Conservation (phyloP, 2,888 invertebrate species). For the Melangyna quadrimaculata region DNA sequence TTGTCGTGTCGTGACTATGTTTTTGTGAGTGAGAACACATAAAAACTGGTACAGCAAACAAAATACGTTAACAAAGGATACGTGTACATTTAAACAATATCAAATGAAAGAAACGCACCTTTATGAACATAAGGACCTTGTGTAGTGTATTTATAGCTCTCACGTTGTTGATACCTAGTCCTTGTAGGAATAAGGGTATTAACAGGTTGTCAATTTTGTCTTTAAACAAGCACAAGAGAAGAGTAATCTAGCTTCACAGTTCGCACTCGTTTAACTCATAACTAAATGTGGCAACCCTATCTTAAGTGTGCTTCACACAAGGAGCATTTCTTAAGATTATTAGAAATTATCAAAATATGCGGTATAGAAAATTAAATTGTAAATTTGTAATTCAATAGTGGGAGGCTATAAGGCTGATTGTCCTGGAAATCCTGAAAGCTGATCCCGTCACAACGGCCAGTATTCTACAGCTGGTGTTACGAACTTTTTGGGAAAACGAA, state of each 20-base stretch:
- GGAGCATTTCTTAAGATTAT: neutral
- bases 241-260: constrained; percentile 28
- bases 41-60: neutral
- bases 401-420: no score
- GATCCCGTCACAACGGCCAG: no score
- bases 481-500: no score
- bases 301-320: constrained; percentile 1
- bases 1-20: constrained; percentile 8
- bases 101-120: constrained; percentile 40
- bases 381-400: no score
- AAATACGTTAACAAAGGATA: constrained; percentile 31
- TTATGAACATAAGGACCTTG: neutral
- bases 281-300: constrained; percentile 26
- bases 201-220: neutral
- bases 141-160: neutral
- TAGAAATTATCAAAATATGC: no score
- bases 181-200: neutral
- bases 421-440: no score
- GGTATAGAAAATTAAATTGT: no score
- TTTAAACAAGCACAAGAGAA: neutral
- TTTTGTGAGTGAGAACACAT: constrained; percentile 25
- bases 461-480: no score
- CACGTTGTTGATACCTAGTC: neutral
- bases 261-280: constrained; percentile 40
- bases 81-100: constrained; percentile 38